Base-by-base conservation (phyloP, 2,113 vertebrate genomes). In the Seriola aureovittata region DNA sequence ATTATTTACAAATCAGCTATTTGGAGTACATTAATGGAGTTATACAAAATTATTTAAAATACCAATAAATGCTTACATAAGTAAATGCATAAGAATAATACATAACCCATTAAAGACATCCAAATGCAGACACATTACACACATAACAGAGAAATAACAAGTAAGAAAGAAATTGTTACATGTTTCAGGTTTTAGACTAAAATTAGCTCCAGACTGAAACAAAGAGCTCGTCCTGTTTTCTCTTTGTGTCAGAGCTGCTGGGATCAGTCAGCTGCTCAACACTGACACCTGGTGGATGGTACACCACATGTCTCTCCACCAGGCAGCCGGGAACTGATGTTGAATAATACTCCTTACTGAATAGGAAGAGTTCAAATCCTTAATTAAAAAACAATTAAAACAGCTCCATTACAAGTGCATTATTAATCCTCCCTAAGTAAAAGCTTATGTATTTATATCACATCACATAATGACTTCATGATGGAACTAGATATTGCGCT, bases 241-340 rank as follows among this genome's bases (percentile, higher is more conserved):
- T 40, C 85, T 75, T 75, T 80, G 76, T 82, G 75, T 71, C 60
- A 36, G 29, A 67, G 64, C 80, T 66, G 50, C 34, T 70, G 23
- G 23, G 4, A 5, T 21, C 38, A 13, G 48, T 13, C 25, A 25
- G 7, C 71, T 25, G 82, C 44, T n/a, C 5, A 70, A 72, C 42
- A 72, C 75, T 86, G 87, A 75, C 91, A 91, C 86, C 91, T 89
- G 82, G 87, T 89, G 91, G 79, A 44, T 21, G 0, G 12, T 13
- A 11, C n/a, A 14, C 8, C 38, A 57, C 59, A 85, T 4, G 63
- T 23, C 55, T 8, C 34, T 34, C 8, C 57, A 57, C 5, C 6
- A 2, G 38, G 1, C 25, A 4, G 3, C 2, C n/a, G 29, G 29
- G 29, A 2, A 29, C 29, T 52, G 3, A n/a, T 52, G 17, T 52